Evolutionary conservation across 1,140 invertebrate genomes (phyloP).

Genomic region (Drosophila cardini): DNA sequence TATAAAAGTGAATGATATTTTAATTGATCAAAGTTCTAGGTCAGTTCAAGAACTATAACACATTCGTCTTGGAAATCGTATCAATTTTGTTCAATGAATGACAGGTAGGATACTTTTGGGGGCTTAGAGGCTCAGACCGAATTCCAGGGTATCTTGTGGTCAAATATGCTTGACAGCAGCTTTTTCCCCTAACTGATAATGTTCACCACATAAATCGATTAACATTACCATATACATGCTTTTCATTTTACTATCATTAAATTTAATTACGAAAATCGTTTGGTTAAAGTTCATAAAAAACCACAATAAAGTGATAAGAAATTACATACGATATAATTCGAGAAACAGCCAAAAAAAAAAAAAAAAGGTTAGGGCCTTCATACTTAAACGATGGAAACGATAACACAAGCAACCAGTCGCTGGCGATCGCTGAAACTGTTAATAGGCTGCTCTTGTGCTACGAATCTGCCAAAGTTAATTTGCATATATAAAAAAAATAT

Average conservation of each 20-base stretch:
- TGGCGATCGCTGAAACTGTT: slow-evolving; percentile 9
- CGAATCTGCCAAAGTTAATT: background rate
- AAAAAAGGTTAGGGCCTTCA: background rate
- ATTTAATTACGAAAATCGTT: slow-evolving; percentile 60
- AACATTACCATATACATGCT: background rate
- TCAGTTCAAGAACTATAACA: background rate
- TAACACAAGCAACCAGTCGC: slow-evolving; percentile 6
- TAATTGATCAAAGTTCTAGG: background rate
- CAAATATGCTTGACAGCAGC: background rate
- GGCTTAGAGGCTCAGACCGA: background rate
- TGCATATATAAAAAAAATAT: background rate
- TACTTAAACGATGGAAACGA: slow-evolving; percentile 16
- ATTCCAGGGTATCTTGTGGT: background rate
- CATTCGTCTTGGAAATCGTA: background rate
- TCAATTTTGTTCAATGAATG: background rate
- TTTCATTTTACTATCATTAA: slow-evolving; percentile 6
- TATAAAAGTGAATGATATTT: background rate
- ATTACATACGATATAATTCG: slow-evolving; percentile 4
- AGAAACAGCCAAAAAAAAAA: background rate
- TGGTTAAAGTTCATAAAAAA: slow-evolving; percentile 6
- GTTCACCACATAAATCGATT: slow-evolving; percentile 6
- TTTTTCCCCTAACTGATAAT: background rate
- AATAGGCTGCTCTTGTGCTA: slow-evolving; percentile 4
- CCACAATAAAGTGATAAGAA: slow-evolving; percentile 7
- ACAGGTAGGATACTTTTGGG: background rate